Conservation (phyloP, 2,113 vertebrate genomes). For the Psettodes erumei region DNA sequence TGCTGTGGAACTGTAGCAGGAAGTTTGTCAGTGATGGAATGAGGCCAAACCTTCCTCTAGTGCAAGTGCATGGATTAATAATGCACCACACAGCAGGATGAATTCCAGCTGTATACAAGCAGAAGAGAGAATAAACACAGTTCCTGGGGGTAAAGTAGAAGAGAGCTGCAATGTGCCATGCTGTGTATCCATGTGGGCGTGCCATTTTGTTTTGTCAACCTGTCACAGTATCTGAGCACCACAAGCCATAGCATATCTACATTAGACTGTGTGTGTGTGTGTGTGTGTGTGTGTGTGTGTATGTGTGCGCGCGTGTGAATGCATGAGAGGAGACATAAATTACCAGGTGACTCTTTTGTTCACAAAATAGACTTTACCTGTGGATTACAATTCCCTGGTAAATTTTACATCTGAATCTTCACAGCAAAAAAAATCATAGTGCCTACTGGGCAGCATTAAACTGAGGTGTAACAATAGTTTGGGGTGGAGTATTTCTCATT, state of each 20-base stretch:
- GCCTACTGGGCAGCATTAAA: neutral
- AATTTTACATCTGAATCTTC: neutral
- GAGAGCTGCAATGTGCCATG: neutral
- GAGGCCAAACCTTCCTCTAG: constrained; percentile 46
- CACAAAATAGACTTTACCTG: neutral
- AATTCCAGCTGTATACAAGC: constrained; percentile 30
- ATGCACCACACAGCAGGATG: constrained; percentile 36
- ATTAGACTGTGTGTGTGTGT: neutral
- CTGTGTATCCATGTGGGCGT: neutral
- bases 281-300: neutral
- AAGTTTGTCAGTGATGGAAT: constrained; percentile 51
- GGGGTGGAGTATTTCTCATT: no score
- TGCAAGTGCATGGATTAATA: constrained; percentile 49
- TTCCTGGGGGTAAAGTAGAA: constrained; percentile 16
- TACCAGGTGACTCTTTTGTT: neutral
- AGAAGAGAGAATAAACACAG: constrained; percentile 33
- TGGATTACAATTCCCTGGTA: neutral
- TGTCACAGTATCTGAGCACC: constrained; percentile 2
- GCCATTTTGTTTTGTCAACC: constrained; percentile 26
- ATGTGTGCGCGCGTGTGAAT: no score
- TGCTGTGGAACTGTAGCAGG: constrained; percentile 3
- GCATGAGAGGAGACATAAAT: neutral
- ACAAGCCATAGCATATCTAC: neutral
- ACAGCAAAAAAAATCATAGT: neutral
- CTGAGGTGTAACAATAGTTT: neutral